Conservation (phyloP, 2,888 invertebrate species). For the Julus scanicus region DNA sequence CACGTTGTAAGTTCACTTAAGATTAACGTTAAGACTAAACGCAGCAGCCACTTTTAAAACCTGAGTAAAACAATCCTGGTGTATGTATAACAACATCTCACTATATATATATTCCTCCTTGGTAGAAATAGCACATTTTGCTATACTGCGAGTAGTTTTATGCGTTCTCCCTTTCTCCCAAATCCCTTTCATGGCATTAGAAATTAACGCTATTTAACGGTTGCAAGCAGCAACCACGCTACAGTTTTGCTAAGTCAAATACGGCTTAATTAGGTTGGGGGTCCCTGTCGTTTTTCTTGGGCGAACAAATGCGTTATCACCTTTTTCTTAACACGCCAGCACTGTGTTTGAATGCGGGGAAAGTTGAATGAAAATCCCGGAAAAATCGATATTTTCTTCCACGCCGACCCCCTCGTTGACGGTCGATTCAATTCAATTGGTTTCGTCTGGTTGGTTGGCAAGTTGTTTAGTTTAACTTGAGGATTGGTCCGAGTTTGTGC, state of each 20-base stretch:
- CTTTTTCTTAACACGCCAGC: slow-evolving; percentile 30
- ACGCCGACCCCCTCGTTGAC: slow-evolving; percentile 16
- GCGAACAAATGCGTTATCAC: slow-evolving; percentile 16
- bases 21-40: slow-evolving; percentile 21
- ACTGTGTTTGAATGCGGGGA: not conserved
- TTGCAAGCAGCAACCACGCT: not conserved
- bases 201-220: slow-evolving; percentile 50
- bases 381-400: slow-evolving; percentile 44
- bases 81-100: not conserved
- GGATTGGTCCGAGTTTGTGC: slow-evolving; percentile 34
- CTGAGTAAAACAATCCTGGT: not conserved
- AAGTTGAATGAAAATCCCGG: not conserved
- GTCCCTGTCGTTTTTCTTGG: slow-evolving; percentile 37
- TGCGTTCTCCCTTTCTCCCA: not conserved
- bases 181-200: not conserved
- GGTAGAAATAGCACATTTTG: not conserved
- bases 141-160: not conserved
- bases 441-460: slow-evolving; percentile 52
- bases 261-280: slow-evolving; percentile 46
- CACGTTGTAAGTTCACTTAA: slow-evolving; percentile 43
- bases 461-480: slow-evolving; percentile 43
- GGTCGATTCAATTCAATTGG: slow-evolving; percentile 51
- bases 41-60: not conserved
- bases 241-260: not conserved
- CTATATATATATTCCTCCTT: not conserved